These are phyloP conservation scores for Latrodectus geometricus DNA, from an alignment of 1,140 invertebrate species.

Conservation along the genomic window DNA sequence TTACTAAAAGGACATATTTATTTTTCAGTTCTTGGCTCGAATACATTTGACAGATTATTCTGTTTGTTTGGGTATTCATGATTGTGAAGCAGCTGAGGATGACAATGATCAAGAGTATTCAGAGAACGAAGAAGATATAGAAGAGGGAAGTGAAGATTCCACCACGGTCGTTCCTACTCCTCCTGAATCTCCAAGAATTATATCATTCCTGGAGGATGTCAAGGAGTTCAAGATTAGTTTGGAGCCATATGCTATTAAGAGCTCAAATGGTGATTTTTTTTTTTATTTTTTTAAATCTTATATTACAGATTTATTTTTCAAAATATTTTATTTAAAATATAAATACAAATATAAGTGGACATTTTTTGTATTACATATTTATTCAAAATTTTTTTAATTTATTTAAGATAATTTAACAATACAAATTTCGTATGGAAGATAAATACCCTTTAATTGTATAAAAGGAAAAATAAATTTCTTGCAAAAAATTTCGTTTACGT, in stretches of 20 bases:
- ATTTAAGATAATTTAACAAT: too few species aligned
- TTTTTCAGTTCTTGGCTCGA: conserved; percentile 86
- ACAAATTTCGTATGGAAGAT: too few species aligned
- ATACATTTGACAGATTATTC: conserved; percentile 99
- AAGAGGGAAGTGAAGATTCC: conserved; percentile 65
- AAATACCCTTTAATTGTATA: too few species aligned
- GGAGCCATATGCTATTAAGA: conserved; percentile 95
- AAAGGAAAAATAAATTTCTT: too few species aligned
- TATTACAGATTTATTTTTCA: too few species aligned
- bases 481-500: too few species aligned
- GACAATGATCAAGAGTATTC: conserved; percentile 25
- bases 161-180: conserved; percentile 78
- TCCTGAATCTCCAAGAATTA: conserved; percentile 80
- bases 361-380: too few species aligned
- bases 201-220: conserved; percentile 22
- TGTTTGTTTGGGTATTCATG: conserved; percentile 92
- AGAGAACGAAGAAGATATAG: conserved; percentile 30
- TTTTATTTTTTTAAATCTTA: background rate
- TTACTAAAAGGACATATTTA: background rate
- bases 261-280: conserved; percentile 67
- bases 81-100: conserved; percentile 82
- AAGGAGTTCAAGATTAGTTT: conserved; percentile 83
- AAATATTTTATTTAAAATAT: too few species aligned
- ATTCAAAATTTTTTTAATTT: too few species aligned
- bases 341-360: too few species aligned